Conservation (phyloP, 2,113 vertebrate genomes). For the Erythrocercus mccallii region DNA sequence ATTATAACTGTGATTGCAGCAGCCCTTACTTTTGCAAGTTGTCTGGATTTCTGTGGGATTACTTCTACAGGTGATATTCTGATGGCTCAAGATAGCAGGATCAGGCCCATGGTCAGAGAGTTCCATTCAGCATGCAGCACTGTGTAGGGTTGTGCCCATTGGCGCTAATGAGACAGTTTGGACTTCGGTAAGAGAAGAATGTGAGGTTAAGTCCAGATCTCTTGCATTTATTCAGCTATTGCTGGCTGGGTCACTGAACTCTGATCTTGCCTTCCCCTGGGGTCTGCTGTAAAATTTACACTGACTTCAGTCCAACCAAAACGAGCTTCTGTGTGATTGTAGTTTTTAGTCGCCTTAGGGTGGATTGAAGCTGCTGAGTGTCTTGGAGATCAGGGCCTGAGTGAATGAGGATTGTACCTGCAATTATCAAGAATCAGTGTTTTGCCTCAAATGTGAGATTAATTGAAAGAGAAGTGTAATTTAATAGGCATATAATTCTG, state of each 20-base stretch:
- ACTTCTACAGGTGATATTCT: background rate
- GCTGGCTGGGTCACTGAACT: background rate
- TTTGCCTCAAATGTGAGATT: background rate
- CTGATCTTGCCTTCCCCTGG: background rate
- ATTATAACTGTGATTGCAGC: background rate
- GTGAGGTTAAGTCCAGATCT: background rate
- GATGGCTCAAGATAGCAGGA: background rate
- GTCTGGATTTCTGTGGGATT: background rate
- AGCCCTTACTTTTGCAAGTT: background rate
- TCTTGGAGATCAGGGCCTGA: background rate
- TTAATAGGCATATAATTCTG: background rate
- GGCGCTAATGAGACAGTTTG: background rate
- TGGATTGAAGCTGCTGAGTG: background rate
- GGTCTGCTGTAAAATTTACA: background rate
- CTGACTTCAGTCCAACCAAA: background rate
- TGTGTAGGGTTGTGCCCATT: accelerated
- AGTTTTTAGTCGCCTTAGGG: background rate
- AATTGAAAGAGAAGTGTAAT: background rate
- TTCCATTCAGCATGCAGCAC: accelerated
- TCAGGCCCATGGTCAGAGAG: background rate
- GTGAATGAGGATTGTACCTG: background rate
- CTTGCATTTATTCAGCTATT: background rate
- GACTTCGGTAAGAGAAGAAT: background rate
- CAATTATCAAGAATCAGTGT: background rate
- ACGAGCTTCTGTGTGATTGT: background rate